phyloP scores from a whole-genome alignment of 2,113 vertebrate species.

The Motacilla tschutschensis region DNA sequence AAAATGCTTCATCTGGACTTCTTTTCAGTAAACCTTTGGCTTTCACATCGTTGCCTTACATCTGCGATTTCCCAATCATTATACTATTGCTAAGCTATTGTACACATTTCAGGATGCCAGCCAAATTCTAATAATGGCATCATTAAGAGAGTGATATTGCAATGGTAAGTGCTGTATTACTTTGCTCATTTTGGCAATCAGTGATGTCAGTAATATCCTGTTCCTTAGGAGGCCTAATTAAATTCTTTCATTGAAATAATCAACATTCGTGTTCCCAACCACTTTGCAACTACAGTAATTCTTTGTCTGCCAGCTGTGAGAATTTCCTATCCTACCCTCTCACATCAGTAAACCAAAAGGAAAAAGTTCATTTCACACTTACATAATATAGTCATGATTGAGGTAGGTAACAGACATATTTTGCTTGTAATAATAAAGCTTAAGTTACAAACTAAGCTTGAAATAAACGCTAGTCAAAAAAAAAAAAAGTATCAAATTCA shows the following conservation, averaged over 20 bases:
- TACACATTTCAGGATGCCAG: conserved; percentile 70
- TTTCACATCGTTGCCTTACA: conserved; percentile 65
- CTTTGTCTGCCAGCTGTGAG: conserved; percentile 79
- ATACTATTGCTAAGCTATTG: conserved; percentile 69
- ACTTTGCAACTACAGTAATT: conserved; percentile 70
- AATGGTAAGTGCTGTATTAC: conserved; percentile 65
- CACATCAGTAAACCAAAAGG: conserved; percentile 62
- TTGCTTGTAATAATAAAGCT: neutral
- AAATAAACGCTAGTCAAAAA: conserved; percentile 3
- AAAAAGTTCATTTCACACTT: conserved; percentile 66
- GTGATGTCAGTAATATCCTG: conserved; percentile 76
- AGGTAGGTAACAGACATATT: conserved; percentile 10
- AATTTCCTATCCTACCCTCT: conserved; percentile 71
- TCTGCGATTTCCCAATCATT: conserved; percentile 69
- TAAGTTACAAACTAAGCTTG: neutral
- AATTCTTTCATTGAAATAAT: conserved; percentile 77
- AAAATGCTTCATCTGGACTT: conserved; percentile 53
- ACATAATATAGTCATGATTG: conserved; percentile 50
- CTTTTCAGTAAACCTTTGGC: conserved; percentile 63
- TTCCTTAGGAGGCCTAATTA: conserved; percentile 74
- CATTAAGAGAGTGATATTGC: conserved; percentile 70
- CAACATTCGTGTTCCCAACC: conserved; percentile 72
- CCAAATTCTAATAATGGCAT: conserved; percentile 73
- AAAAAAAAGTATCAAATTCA: neutral
- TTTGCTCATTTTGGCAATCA: conserved; percentile 65